Percentiles rank a stretch among this genome's conserved stretches.
Conservation (phyloP, 2,888 invertebrate genomes). For the Rhyacophila evoluta region DNA sequence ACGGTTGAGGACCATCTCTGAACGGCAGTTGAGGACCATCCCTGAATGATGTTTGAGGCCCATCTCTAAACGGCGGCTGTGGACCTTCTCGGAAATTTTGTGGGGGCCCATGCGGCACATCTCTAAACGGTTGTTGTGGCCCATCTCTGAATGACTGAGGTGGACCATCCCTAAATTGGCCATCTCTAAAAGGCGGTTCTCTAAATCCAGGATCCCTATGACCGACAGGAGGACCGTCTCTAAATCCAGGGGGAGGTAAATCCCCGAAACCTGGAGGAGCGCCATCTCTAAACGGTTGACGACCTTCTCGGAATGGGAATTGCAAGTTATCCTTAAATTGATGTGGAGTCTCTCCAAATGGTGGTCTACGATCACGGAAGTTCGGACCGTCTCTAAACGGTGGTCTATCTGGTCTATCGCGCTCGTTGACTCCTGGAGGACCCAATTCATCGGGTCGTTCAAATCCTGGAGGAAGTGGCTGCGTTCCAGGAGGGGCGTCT, state of each 20-base stretch:
- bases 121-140: constrained; percentile 56
- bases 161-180: constrained; percentile 39
- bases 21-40: constrained; percentile 56
- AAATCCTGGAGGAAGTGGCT: constrained; percentile 74
- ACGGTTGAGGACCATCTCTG: constrained; percentile 40
- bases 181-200: constrained; percentile 39
- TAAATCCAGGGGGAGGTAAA: not conserved
- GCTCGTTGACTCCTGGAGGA: constrained; percentile 59
- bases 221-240: constrained; percentile 25
- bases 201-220: constrained; percentile 30
- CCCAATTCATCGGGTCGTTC: constrained; percentile 68
- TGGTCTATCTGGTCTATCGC: constrained; percentile 60
- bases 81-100: constrained; percentile 61
- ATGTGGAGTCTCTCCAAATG: constrained; percentile 62
- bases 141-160: constrained; percentile 35
- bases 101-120: constrained; percentile 30
- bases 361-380: constrained; percentile 62
- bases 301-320: constrained; percentile 55
- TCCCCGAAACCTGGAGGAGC: constrained; percentile 1
- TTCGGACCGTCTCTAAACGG: constrained; percentile 62
- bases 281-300: constrained; percentile 60
- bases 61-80: constrained; percentile 62
- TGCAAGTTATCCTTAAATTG: constrained; percentile 61
- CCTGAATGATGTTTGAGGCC: constrained; percentile 62
- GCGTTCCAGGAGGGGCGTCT: constrained; percentile 73